phyloP scores from a whole-genome alignment of 1,140 invertebrate species.

The Brachionus rubens region DNA sequence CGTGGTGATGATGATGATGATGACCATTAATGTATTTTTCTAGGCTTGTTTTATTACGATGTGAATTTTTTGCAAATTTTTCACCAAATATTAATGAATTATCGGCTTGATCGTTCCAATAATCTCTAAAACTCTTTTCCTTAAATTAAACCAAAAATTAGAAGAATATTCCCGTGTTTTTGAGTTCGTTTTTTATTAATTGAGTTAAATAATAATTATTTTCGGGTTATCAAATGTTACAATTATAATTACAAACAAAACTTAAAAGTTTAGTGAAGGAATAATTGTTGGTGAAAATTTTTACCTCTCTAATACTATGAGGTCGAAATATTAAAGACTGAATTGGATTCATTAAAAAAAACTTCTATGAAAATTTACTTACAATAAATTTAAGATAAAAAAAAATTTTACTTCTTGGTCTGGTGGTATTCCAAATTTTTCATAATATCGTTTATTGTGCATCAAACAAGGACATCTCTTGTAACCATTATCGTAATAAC shows the following conservation, averaged over 20 bases:
- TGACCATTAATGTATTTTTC: not conserved
- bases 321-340: no score
- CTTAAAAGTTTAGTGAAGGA: no score
- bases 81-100: conserved; percentile 18
- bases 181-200: no score
- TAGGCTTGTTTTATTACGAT: not conserved
- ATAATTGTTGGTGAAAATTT: no score
- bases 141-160: no score
- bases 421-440: not conserved
- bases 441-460: conserved; percentile 39
- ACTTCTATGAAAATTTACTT: no score
- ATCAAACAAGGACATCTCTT: conserved; percentile 43
- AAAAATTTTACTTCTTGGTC: conserved; percentile 24
- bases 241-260: no score
- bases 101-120: conserved; percentile 22
- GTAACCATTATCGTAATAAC: not conserved
- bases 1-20: not conserved
- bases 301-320: no score
- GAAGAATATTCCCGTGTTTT: no score
- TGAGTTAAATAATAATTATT: no score
- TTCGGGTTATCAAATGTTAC: no score
- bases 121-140: not conserved
- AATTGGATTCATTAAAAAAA: no score
- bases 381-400: not conserved
- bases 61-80: not conserved